phyloP scores from a whole-genome alignment of 2,797 vertebrate species.

The Nyctibius grandis region DNA sequence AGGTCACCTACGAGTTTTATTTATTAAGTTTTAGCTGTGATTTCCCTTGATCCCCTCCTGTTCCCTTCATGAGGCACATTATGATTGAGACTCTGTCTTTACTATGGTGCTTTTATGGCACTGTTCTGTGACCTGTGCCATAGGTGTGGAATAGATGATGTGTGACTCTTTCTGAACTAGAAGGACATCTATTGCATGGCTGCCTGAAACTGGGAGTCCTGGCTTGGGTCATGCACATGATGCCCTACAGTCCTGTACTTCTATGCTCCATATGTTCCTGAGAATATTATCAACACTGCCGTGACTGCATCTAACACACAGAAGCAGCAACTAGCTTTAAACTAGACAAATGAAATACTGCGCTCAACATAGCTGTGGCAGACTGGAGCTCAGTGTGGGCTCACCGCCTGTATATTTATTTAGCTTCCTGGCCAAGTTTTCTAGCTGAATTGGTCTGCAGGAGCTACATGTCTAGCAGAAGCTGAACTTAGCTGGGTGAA shows the following conservation, averaged over 20 bases:
- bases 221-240: background rate
- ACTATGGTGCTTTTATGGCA: background rate
- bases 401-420: background rate
- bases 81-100: background rate
- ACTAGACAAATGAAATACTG: background rate
- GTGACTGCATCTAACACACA: background rate
- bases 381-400: conserved; percentile 2
- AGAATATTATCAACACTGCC: background rate
- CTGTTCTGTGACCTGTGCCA: background rate
- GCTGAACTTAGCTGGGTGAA: background rate
- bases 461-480: background rate
- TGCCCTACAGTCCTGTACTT: background rate
- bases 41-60: background rate
- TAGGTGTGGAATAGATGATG: fast-evolving
- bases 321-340: background rate
- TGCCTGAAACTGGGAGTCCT: background rate
- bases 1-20: background rate
- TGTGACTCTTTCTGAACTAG: background rate
- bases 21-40: background rate
- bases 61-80: background rate
- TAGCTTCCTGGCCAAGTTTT: background rate
- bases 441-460: background rate
- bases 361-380: background rate
- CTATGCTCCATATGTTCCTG: background rate
- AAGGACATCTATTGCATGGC: fast-evolving